Evolutionary conservation across 2,113 vertebrate species (phyloP).

Genomic region (Paramormyrops kingsleyae): DNA sequence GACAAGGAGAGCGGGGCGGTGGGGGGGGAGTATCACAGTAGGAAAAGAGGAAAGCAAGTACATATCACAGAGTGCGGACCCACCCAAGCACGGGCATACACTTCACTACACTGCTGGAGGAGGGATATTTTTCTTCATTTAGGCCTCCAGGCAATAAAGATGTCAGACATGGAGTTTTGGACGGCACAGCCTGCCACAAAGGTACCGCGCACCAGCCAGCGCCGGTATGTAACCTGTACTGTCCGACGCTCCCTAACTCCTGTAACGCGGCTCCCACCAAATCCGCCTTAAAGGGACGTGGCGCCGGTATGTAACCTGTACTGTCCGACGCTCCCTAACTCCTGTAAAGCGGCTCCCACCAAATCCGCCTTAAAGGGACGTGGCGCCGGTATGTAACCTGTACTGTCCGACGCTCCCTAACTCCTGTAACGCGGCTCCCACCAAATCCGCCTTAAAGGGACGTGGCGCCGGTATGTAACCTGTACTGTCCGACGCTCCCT

Average conservation of each 20-base stretch:
- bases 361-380: too few relatives aligned
- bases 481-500: neutral
- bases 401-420: neutral
- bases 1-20: neutral
- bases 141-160: neutral
- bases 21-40: neutral
- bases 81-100: neutral
- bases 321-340: too few relatives aligned
- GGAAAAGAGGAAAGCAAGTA: neutral
- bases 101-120: neutral
- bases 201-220: too few relatives aligned
- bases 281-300: neutral
- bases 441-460: neutral
- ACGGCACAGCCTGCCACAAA: neutral
- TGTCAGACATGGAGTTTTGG: too few relatives aligned
- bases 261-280: neutral
- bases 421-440: neutral
- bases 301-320: too few relatives aligned
- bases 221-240: neutral
- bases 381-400: neutral
- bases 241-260: neutral
- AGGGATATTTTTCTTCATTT: neutral
- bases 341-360: too few relatives aligned
- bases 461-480: neutral
- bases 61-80: neutral